Percentiles rank a stretch among this genome's conserved stretches.
Conservation (phyloP, 2,797 vertebrate species). For the Sarcophilus harrisii region DNA sequence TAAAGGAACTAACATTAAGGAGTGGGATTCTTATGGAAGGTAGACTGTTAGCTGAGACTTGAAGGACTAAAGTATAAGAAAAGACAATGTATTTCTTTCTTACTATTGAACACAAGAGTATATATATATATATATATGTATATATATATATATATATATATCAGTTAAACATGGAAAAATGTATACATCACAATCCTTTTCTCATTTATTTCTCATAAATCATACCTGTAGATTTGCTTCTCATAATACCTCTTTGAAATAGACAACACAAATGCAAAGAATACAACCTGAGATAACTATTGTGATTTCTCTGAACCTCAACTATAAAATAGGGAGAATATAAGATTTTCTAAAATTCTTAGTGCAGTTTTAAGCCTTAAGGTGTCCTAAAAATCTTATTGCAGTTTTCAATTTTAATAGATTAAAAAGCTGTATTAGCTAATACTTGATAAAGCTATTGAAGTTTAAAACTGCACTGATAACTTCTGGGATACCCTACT, state of each 20-base stretch:
- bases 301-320: neutral
- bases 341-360: neutral
- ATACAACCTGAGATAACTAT: neutral
- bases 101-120: neutral
- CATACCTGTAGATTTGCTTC: neutral
- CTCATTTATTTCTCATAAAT: neutral
- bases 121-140: too few relatives aligned
- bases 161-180: neutral
- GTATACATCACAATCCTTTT: too few relatives aligned
- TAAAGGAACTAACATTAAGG: neutral
- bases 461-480: neutral
- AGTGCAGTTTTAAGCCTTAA: neutral
- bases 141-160: neutral
- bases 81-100: neutral
- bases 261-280: neutral
- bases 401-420: neutral
- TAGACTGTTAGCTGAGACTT: neutral
- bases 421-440: too few relatives aligned
- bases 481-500: neutral
- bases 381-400: neutral
- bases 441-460: neutral
- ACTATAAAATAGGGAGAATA: neutral
- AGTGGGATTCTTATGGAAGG: neutral
- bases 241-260: neutral
- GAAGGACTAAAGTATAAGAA: neutral